These are phyloP conservation scores for Cecropterus lyciades DNA, from an alignment of 1,140 invertebrate species.

Conservation along the genomic window DNA sequence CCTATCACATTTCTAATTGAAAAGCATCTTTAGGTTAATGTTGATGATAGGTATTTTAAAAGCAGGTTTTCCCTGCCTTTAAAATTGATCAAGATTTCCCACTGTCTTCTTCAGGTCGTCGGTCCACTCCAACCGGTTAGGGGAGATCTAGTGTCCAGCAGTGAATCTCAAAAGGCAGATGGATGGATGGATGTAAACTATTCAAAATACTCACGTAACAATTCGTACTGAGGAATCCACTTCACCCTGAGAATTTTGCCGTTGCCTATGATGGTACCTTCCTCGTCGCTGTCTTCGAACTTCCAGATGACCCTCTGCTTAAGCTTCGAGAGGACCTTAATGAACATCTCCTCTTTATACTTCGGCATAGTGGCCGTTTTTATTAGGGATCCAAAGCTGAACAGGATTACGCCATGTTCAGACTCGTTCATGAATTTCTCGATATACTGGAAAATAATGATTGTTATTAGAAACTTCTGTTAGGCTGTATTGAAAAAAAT, in stretches of 20 bases:
- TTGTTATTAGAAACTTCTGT: background rate
- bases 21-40: no score
- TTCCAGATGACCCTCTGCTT: slow-evolving; percentile 88
- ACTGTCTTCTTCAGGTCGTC: no score
- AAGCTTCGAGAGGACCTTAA: slow-evolving; percentile 82
- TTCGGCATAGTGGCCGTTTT: slow-evolving; percentile 76
- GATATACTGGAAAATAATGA: slow-evolving; percentile 84
- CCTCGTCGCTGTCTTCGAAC: slow-evolving; percentile 83
- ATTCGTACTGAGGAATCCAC: slow-evolving; percentile 87
- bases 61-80: no score
- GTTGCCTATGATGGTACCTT: slow-evolving; percentile 66
- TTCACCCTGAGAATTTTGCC: slow-evolving; percentile 80
- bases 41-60: no score
- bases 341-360: slow-evolving; percentile 76
- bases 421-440: slow-evolving; percentile 87
- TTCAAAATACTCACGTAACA: slow-evolving; percentile 80
- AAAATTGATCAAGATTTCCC: no score
- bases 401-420: slow-evolving; percentile 86
- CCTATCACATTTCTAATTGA: no score
- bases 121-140: no score
- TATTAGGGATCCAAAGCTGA: slow-evolving; percentile 88
- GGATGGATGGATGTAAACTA: no score
- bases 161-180: no score
- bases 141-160: no score
- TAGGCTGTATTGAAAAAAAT: no score